Base-by-base conservation (phyloP, 2,888 invertebrate species). In the Pelosia muscerda region DNA sequence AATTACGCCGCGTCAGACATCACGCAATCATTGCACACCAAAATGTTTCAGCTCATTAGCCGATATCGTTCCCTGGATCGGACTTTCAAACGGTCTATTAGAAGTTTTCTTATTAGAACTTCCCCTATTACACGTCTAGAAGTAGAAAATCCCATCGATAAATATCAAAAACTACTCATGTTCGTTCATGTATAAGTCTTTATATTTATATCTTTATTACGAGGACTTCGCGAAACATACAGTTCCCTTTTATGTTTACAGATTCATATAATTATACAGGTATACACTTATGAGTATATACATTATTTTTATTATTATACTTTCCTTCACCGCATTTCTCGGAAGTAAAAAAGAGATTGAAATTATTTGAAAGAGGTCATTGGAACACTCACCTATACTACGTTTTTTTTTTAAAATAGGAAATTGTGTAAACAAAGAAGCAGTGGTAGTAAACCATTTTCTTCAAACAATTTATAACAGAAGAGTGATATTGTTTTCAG, bases 81-180 rank as follows among this genome's bases (percentile, higher is more conserved):
- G 86, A 91, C 90, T 91, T 90, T 85, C 85, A 89, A 92, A 91
- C 88, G 90, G 89, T 90, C 93, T 87, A 92, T 92, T 91, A 92
- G 84, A 94, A 94, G 92, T 94, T 94, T 94, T 94, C 94, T 94
- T 94, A 94, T 94, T 94, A 94, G 89, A 94, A 94, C 87, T 94
- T 94, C 86, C 85, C 88, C 93, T 89, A 91, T 94, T 90, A 91
- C 85, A 88, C 86, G 84, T 86, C 84, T 86, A 86, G 85, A 84
- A 88, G 87, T 86, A 81, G 81, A 87, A 88, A 88, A 88, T 88
- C 86, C 79, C 73, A 84, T 86, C 85, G 77, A 87, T 87, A 88
- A 90, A 91, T 91, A 89, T 90, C 87, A 87, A 80, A 77, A 81
- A 83, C 81, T 79, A 81, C 77, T 75, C 72, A 65, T 74, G 72